These are phyloP conservation scores for Lottia scabra DNA, from an alignment of 2,888 invertebrate species.

Conservation along the genomic window DNA sequence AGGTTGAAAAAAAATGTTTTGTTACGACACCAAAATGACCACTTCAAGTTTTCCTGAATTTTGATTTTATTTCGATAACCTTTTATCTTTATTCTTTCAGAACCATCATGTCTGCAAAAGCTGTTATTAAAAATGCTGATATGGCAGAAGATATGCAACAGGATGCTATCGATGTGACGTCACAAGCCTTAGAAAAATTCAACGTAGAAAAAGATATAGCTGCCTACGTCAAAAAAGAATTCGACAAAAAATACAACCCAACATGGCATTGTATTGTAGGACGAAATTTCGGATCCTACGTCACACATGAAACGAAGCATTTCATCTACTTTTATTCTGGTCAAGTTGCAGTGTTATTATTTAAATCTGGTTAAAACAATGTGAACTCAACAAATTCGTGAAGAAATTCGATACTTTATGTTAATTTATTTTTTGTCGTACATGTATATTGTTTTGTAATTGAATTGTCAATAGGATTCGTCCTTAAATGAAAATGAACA, in stretches of 20 bases:
- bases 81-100: no score
- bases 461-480: no score
- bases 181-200: slow-evolving; percentile 97
- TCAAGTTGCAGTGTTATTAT: slow-evolving; percentile 86
- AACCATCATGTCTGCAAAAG: slow-evolving; percentile 75
- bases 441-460: no score
- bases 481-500: no score
- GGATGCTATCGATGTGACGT: slow-evolving; percentile 98
- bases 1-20: no score
- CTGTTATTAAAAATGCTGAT: slow-evolving; percentile 99
- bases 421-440: no score
- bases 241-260: slow-evolving; percentile 99
- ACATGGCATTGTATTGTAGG: slow-evolving; percentile 99
- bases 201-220: slow-evolving; percentile 99
- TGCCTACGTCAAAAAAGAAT: slow-evolving; percentile 99
- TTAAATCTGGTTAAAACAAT: no score
- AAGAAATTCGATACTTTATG: no score
- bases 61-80: no score
- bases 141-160: slow-evolving; percentile 99
- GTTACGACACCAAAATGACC: no score
- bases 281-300: slow-evolving; percentile 91
- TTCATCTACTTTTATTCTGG: slow-evolving; percentile 99
- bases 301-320: slow-evolving; percentile 90
- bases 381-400: no score
- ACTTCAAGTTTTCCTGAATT: no score